Evolutionary conservation across 2,888 invertebrate genomes (phyloP).

Genomic region (Drosophila affinis): DNA sequence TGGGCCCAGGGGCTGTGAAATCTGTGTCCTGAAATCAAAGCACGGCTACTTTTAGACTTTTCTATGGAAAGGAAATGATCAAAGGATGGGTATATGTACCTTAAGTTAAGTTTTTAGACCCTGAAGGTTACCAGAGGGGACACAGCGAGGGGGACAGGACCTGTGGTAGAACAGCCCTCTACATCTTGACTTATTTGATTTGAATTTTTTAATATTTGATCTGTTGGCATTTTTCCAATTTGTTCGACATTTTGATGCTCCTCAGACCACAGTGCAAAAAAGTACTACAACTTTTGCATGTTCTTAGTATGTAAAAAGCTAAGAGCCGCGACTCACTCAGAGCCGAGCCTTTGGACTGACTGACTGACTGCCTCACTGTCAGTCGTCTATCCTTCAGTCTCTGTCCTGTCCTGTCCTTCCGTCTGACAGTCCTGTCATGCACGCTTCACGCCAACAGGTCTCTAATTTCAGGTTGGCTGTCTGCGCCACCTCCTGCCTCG

Average conservation of each 20-base stretch:
- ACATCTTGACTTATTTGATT: no score
- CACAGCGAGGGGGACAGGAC: no score
- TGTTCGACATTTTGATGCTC: no score
- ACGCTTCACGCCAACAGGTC: slow-evolving; percentile 67
- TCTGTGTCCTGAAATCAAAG: no score
- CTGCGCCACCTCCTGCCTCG: slow-evolving; percentile 7
- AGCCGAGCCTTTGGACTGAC: slow-evolving; percentile 17
- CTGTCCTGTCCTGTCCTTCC: slow-evolving; percentile 10
- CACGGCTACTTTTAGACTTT: no score
- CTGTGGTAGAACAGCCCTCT: no score
- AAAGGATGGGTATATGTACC: background rate
- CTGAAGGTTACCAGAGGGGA: no score
- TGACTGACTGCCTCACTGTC: slow-evolving; percentile 35
- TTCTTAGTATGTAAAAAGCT: slow-evolving; percentile 10
- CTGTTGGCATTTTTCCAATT: no score
- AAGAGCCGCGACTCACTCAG: background rate
- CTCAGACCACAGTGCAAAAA: slow-evolving; percentile 12
- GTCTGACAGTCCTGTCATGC: slow-evolving; percentile 47
- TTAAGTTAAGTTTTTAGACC: background rate
- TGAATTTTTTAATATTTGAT: no score
- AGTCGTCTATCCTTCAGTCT: slow-evolving; percentile 24
- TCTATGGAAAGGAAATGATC: background rate
- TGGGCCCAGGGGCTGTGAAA: background rate
- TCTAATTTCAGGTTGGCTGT: slow-evolving; percentile 46
- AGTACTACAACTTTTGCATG: slow-evolving; percentile 7